Percentiles rank a stretch among this genome's conserved stretches.
Evolutionary conservation across 2,797 vertebrate genomes (phyloP).

Genomic region (Phalloptychus januarius): DNA sequence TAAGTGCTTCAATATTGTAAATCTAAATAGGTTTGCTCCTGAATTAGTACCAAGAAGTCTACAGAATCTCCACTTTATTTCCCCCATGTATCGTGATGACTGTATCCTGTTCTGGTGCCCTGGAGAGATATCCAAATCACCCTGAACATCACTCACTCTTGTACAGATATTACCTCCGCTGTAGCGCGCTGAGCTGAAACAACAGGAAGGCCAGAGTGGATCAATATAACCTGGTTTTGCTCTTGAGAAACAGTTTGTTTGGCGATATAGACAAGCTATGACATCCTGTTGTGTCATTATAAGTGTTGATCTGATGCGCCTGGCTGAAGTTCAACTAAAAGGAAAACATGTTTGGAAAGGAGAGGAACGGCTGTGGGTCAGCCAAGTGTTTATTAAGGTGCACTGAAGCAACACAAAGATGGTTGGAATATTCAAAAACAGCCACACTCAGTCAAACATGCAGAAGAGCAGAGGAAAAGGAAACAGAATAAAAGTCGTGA

Average conservation of each 20-base stretch:
- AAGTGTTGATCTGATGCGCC: slow-evolving; percentile 37
- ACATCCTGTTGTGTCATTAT: slow-evolving; percentile 35
- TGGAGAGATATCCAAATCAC: slow-evolving; percentile 56
- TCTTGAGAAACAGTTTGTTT: slow-evolving; percentile 66
- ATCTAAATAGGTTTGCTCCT: slow-evolving; percentile 23
- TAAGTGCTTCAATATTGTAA: slow-evolving; percentile 17
- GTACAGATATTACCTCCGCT: slow-evolving; percentile 63
- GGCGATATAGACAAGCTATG: slow-evolving; percentile 51
- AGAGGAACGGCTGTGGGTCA: slow-evolving; percentile 10
- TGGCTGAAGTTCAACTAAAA: slow-evolving; percentile 14
- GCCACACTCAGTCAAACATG: background rate
- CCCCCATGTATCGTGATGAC: slow-evolving; percentile 47
- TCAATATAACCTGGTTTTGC: slow-evolving; percentile 73
- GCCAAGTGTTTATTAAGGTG: slow-evolving; percentile 6
- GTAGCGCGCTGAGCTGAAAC: slow-evolving; percentile 62
- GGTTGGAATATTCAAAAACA: slow-evolving; percentile 17
- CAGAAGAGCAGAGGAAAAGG: slow-evolving; percentile 8
- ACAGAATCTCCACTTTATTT: slow-evolving; percentile 48
- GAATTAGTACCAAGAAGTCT: slow-evolving; percentile 40
- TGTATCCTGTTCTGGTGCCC: slow-evolving; percentile 36
- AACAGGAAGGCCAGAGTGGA: slow-evolving; percentile 60
- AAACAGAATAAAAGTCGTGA: background rate
- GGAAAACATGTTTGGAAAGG: slow-evolving; percentile 5
- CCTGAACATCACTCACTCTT: slow-evolving; percentile 66
- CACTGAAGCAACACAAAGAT: slow-evolving; percentile 8